Percentiles rank a stretch among this genome's conserved stretches.
These are phyloP conservation scores for Polyergus mexicanus DNA, from an alignment of 1,140 invertebrate genomes.

Conservation along the genomic window DNA sequence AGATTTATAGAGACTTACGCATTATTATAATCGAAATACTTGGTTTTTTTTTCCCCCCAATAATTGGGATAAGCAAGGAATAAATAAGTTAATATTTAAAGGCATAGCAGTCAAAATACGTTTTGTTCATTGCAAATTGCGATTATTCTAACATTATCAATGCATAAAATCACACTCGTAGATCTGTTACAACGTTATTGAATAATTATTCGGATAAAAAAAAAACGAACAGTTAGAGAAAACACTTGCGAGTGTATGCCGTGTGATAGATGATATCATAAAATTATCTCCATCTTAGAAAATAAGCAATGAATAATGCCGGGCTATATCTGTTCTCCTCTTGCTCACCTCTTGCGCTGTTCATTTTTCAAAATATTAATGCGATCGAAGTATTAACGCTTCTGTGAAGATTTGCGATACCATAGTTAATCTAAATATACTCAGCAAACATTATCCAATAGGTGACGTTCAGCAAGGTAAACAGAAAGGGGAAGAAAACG, in stretches of 20 bases:
- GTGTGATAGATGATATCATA: background rate
- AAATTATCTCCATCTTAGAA: slow-evolving; percentile 11
- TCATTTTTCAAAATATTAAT: background rate
- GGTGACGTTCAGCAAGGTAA: slow-evolving; percentile 93
- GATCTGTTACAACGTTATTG: background rate
- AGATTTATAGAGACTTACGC: background rate
- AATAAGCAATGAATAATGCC: slow-evolving; percentile 17
- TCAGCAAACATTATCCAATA: slow-evolving; percentile 96
- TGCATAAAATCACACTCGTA: background rate
- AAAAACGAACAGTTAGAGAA: background rate
- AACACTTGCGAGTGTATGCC: background rate
- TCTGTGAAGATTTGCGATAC: background rate
- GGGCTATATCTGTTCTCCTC: background rate
- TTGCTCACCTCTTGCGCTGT: background rate
- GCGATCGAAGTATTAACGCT: background rate
- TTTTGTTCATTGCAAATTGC: background rate
- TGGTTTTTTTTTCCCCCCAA: background rate
- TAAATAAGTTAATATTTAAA: slow-evolving; percentile 7
- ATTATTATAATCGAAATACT: slow-evolving; percentile 5
- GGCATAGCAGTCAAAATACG: background rate
- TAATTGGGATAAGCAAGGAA: background rate
- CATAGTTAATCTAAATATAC: slow-evolving; percentile 88
- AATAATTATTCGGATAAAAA: background rate
- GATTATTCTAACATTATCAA: background rate
- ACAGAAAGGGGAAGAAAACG: slow-evolving; percentile 95